Evolutionary conservation across 1,140 invertebrate species (phyloP).

Genomic region (Conopomorpha cramerella): DNA sequence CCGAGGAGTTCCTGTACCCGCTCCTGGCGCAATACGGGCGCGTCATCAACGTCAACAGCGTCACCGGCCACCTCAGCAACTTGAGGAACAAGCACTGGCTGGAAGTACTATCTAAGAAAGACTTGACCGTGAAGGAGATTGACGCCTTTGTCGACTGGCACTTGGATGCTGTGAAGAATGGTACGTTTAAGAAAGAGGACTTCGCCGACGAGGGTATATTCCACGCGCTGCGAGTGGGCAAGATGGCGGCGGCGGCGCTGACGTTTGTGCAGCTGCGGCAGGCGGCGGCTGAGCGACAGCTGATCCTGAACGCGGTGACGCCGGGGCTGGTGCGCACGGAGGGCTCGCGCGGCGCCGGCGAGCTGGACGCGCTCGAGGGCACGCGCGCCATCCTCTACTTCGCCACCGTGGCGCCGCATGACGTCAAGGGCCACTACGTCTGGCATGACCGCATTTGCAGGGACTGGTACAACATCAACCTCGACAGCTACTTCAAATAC

Average conservation of each 20-base stretch:
- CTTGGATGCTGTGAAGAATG: slow-evolving; percentile 59
- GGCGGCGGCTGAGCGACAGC: slow-evolving; percentile 27
- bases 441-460: slow-evolving; percentile 32
- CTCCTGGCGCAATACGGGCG: slow-evolving; percentile 69
- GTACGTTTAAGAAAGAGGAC: slow-evolving; percentile 54
- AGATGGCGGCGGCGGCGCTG: slow-evolving; percentile 68
- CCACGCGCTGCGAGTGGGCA: slow-evolving; percentile 72
- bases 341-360: slow-evolving; percentile 24
- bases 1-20: slow-evolving; percentile 72
- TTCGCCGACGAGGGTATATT: slow-evolving; percentile 62
- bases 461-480: too few relatives aligned
- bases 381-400: slow-evolving; percentile 29
- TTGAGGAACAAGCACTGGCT: slow-evolving; percentile 61
- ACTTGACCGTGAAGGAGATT: slow-evolving; percentile 63
- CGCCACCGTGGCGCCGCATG: slow-evolving; percentile 32
- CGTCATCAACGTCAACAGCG: slow-evolving; percentile 78
- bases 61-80: slow-evolving; percentile 64
- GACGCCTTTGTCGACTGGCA: slow-evolving; percentile 68
- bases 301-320: slow-evolving; percentile 43
- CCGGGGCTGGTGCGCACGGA: slow-evolving; percentile 37
- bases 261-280: slow-evolving; percentile 61
- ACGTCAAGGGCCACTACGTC: slow-evolving; percentile 35
- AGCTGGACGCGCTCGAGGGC: slow-evolving; percentile 23
- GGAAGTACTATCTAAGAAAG: slow-evolving; percentile 15
- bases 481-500: too few relatives aligned